Evolutionary conservation across 2,888 invertebrate genomes (phyloP), one percentile per base, ranked within the genome.

Genomic region (Drosophila prolongata): DNA sequence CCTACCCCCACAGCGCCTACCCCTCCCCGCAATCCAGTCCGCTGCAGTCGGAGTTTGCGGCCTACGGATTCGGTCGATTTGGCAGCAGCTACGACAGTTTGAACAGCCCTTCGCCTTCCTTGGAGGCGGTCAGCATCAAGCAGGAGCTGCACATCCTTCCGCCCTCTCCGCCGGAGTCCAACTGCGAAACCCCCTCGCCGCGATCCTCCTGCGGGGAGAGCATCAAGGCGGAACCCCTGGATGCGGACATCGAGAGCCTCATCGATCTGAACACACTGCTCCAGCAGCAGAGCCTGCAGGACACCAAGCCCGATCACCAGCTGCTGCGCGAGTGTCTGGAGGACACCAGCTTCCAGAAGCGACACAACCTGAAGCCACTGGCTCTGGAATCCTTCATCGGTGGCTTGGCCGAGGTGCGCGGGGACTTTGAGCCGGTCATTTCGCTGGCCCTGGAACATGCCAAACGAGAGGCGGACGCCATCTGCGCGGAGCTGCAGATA

Each of bases 381-480:
- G 96, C 96, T 72, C 93, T 95, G 89, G 93, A 94, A 87, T 94
- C 94, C 80, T 93, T 96, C 77, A 94, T 93, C 13, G 93, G 92
- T 55, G 91, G 91, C 52, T 81, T 92, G 78, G 94, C 93, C 69
- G 94, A 94, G 77, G 95, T 94, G 55, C 94, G 95, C 55, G 96
- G 96, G 81, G 95, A 95, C 85, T 96, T 97, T 79, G 97, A 97
- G 91, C 96, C 96, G 14, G 96, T 97, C 38, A 93, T 97, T 57
- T 96, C 95, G 71, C 94, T 97, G 93, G 97, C 97, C 34, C 96
- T 97, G 84, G 96, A 97, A 90, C 96, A 97, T 91, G 95, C 97
- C 78, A 95, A 96, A 87, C 95, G 96, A 90, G 97, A 97, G 91
- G 96, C 97, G 56, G 96, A 96, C 91, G 96, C 94, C 90, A 96